phyloP scores from a whole-genome alignment of 2,797 vertebrate species.

The Pampus argenteus region DNA sequence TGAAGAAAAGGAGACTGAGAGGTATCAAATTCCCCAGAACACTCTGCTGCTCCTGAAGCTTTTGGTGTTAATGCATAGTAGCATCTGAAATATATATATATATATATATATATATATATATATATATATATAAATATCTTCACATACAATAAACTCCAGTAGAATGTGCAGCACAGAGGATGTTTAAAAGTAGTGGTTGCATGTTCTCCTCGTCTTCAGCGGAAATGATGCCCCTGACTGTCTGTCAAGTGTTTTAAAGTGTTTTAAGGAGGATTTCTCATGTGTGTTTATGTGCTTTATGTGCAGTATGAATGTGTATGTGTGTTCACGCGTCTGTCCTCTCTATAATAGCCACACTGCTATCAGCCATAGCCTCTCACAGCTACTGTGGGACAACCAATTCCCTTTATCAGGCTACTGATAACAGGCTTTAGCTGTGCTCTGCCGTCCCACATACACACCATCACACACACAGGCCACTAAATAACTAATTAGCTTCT shows the following conservation, averaged over 20 bases:
- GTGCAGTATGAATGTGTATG: constrained; percentile 32
- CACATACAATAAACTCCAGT: no score
- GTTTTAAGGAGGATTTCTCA: constrained; percentile 9
- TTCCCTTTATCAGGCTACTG: constrained; percentile 78
- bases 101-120: no score
- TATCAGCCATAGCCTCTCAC: constrained; percentile 77
- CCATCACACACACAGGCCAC: constrained; percentile 72
- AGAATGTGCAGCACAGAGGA: neutral
- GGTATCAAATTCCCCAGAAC: no score
- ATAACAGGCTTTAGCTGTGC: constrained; percentile 74
- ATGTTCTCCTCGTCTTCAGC: neutral
- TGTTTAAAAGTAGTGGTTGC: neutral
- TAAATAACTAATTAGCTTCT: constrained; percentile 85
- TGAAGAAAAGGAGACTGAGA: no score
- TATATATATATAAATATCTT: no score
- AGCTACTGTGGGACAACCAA: constrained; percentile 81
- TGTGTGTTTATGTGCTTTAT: constrained; percentile 27
- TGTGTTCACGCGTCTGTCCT: constrained; percentile 47
- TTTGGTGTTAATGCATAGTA: no score
- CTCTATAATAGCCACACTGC: constrained; percentile 73
- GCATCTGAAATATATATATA: no score
- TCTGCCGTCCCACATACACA: constrained; percentile 69
- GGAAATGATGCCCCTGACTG: no score
- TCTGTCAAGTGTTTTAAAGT: neutral
- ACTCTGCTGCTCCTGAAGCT: no score